phyloP scores from a whole-genome alignment of 1,140 invertebrate genomes.

The Trachymyrmex septentrionalis region DNA sequence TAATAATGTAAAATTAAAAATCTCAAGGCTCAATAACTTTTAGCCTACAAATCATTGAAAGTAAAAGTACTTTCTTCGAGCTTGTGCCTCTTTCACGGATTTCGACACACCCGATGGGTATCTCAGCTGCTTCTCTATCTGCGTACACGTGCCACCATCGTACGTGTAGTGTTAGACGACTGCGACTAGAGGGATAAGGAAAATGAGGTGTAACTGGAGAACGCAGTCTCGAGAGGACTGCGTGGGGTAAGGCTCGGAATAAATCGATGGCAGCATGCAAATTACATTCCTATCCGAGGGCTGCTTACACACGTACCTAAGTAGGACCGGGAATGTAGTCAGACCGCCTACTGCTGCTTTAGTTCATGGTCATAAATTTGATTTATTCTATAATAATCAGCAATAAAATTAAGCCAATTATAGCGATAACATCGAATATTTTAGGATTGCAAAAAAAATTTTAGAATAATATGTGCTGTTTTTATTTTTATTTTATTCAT shows the following conservation, averaged over 20 bases:
- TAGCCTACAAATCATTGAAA: neutral
- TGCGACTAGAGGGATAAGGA: conserved; percentile 6
- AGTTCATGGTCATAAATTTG: neutral
- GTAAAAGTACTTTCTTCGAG: neutral
- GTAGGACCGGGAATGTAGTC: conserved; percentile 19
- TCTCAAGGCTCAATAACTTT: neutral
- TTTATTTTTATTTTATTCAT: neutral
- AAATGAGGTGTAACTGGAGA: conserved; percentile 45
- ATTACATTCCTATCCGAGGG: conserved; percentile 37
- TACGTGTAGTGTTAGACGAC: conserved; percentile 5
- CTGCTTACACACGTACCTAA: conserved; percentile 52
- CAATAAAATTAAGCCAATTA: neutral
- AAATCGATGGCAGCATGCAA: conserved; percentile 68
- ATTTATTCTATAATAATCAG: neutral
- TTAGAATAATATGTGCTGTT: neutral
- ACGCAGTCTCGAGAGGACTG: neutral
- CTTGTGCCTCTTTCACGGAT: neutral
- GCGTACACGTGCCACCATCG: conserved; percentile 19
- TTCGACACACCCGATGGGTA: conserved; percentile 9
- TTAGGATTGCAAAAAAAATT: neutral
- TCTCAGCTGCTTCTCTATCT: neutral
- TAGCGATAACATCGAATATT: neutral
- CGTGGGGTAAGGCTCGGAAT: conserved; percentile 36
- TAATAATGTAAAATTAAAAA: neutral
- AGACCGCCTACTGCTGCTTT: conserved; percentile 5